Evolutionary conservation across 2,797 vertebrate species (phyloP).

Genomic region (Rachycentron canadum): DNA sequence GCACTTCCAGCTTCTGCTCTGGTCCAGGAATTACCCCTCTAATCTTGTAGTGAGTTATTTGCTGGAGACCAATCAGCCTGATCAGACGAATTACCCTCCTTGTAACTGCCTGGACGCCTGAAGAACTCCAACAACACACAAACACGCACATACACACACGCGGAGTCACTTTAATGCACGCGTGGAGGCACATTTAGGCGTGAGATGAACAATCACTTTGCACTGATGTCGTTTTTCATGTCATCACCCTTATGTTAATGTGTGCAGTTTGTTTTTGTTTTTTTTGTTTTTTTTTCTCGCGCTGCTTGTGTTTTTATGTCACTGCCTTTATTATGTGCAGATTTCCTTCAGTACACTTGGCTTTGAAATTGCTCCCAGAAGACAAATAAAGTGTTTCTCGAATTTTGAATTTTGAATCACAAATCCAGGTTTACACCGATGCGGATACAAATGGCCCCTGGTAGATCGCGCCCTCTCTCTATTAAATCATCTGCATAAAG

Average conservation of each 20-base stretch:
- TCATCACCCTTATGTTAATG: too few relatives aligned
- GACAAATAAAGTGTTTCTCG: too few relatives aligned
- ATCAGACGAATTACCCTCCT: slow-evolving; percentile 81
- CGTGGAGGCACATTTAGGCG: background rate
- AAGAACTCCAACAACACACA: slow-evolving; percentile 62
- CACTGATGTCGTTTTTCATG: too few relatives aligned
- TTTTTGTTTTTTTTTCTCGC: too few relatives aligned
- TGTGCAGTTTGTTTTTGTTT: too few relatives aligned
- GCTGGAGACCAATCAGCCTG: slow-evolving; percentile 83
- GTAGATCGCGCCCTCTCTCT: background rate
- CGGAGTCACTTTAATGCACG: slow-evolving; percentile 25
- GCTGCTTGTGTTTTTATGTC: too few relatives aligned
- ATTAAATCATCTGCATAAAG: slow-evolving; percentile 20
- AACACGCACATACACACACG: slow-evolving; percentile 34
- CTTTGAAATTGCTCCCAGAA: too few relatives aligned
- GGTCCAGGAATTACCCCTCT: slow-evolving; percentile 85
- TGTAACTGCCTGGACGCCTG: slow-evolving; percentile 74
- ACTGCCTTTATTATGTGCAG: too few relatives aligned
- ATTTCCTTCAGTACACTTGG: too few relatives aligned
- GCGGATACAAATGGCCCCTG: background rate
- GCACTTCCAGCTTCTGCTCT: slow-evolving; percentile 84
- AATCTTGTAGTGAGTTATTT: slow-evolving; percentile 87
- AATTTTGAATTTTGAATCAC: too few relatives aligned
- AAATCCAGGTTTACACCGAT: slow-evolving; percentile 12
- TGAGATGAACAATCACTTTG: slow-evolving; percentile 10